Percentiles rank a stretch among this genome's conserved stretches.
phyloP scores from a whole-genome alignment of 2,113 vertebrate genomes.

The Hydrolagus affinis region DNA sequence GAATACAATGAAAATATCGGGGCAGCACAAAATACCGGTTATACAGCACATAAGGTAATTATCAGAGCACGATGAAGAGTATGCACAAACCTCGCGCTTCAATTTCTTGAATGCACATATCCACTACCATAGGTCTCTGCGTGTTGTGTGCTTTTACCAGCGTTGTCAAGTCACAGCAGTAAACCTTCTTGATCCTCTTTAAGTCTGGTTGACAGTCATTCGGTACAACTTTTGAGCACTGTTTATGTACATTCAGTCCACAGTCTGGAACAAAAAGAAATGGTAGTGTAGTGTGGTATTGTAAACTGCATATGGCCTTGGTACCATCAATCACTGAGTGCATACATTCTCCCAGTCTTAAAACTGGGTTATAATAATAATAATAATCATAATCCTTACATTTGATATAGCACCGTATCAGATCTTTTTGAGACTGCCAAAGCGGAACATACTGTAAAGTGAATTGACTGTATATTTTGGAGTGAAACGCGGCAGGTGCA shows the following conservation, averaged over 20 bases:
- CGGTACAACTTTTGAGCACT: constrained; percentile 92
- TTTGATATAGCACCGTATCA: no score
- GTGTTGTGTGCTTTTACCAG: constrained; percentile 92
- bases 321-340: neutral
- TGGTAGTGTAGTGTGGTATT: no score
- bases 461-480: no score
- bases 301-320: neutral
- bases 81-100: constrained; percentile 77
- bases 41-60: no score
- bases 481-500: no score
- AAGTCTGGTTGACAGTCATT: constrained; percentile 95
- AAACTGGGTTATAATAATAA: no score
- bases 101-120: constrained; percentile 92
- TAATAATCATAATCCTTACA: no score
- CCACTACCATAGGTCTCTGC: constrained; percentile 87
- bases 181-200: constrained; percentile 90
- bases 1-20: no score
- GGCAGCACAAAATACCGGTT: no score
- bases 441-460: no score
- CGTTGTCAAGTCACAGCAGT: constrained; percentile 92
- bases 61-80: neutral
- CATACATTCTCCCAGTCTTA: neutral
- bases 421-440: no score
- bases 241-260: constrained; percentile 92
- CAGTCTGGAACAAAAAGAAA: constrained; percentile 67